Conservation (phyloP, 2,113 vertebrate genomes). For the Embiotoca jacksoni region DNA sequence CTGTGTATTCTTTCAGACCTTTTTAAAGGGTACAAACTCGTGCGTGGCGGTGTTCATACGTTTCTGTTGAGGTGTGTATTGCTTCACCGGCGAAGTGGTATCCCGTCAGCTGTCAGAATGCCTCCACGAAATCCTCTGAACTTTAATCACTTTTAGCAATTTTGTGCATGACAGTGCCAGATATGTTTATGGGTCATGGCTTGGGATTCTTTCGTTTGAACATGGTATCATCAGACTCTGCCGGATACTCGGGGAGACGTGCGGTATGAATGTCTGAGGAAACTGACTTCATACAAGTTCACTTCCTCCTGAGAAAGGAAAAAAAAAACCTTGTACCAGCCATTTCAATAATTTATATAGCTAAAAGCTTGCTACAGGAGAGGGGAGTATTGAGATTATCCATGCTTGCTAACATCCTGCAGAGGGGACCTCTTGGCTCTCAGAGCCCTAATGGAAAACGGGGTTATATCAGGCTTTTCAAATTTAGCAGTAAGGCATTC, state of each 20-base stretch:
- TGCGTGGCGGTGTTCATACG: background rate
- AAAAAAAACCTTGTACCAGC: conserved; percentile 28
- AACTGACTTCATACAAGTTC: conserved; percentile 51
- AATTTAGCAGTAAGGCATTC: conserved; percentile 55
- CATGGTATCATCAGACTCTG: conserved; percentile 42
- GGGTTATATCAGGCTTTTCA: conserved; percentile 69
- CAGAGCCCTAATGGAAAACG: conserved; percentile 76
- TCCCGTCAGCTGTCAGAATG: conserved; percentile 21
- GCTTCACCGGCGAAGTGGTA: conserved; percentile 1
- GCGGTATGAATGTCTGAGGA: conserved; percentile 48
- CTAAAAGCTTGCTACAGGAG: conserved; percentile 72
- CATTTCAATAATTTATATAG: conserved; percentile 77
- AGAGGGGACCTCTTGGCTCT: conserved; percentile 67
- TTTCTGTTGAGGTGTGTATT: conserved; percentile 2
- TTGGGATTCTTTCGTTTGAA: conserved; percentile 16
- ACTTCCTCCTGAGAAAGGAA: conserved; percentile 44
- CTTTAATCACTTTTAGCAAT: conserved; percentile 45
- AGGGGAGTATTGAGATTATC: conserved; percentile 68
- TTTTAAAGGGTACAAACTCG: background rate
- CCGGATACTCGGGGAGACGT: conserved; percentile 18
- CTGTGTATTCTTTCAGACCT: background rate
- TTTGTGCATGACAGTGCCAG: conserved; percentile 25
- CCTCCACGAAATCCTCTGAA: conserved; percentile 28
- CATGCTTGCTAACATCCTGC: conserved; percentile 74
- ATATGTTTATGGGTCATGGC: conserved; percentile 42